These are phyloP conservation scores for Aspidoscelis tigris DNA, from an alignment of 2,113 vertebrate species.

Conservation along the genomic window DNA sequence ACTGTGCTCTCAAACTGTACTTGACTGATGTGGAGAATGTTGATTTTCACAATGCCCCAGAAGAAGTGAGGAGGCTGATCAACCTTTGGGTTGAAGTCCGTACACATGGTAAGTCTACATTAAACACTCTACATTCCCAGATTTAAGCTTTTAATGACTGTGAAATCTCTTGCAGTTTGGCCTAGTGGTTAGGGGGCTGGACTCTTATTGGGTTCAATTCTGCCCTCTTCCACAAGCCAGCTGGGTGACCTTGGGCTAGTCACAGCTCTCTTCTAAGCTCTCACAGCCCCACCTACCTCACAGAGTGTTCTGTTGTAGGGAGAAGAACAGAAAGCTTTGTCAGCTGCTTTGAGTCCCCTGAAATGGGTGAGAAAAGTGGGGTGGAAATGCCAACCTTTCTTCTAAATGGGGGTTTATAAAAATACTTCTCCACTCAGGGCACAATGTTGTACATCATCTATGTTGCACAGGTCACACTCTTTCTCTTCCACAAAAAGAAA, in stretches of 20 bases:
- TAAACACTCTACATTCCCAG: too few species aligned
- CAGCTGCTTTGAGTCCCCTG: too few species aligned
- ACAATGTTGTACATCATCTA: not conserved
- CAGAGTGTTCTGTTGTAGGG: too few species aligned
- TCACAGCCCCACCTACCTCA: too few species aligned
- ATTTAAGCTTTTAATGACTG: not conserved
- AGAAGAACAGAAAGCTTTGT: too few species aligned
- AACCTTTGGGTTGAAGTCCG: constrained; percentile 77
- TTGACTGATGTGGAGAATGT: constrained; percentile 65
- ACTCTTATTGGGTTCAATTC: too few species aligned
- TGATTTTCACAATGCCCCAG: constrained; percentile 70
- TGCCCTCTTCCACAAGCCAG: too few species aligned
- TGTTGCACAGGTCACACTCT: not conserved
- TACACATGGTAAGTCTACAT: constrained; percentile 66
- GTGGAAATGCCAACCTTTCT: not conserved
- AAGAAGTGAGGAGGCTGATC: constrained; percentile 71
- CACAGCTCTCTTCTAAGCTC: too few species aligned
- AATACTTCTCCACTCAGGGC: not conserved
- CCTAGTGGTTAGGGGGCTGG: too few species aligned
- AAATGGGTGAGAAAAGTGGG: too few species aligned
- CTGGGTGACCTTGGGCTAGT: too few species aligned
- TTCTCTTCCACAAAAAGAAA: not conserved
- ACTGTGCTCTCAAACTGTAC: constrained; percentile 73
- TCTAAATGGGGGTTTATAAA: not conserved
- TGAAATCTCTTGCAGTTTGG: not conserved